Percentiles rank a stretch among this genome's conserved stretches.
Conservation (phyloP, 1,140 invertebrate genomes). For the Aplysia californica region DNA sequence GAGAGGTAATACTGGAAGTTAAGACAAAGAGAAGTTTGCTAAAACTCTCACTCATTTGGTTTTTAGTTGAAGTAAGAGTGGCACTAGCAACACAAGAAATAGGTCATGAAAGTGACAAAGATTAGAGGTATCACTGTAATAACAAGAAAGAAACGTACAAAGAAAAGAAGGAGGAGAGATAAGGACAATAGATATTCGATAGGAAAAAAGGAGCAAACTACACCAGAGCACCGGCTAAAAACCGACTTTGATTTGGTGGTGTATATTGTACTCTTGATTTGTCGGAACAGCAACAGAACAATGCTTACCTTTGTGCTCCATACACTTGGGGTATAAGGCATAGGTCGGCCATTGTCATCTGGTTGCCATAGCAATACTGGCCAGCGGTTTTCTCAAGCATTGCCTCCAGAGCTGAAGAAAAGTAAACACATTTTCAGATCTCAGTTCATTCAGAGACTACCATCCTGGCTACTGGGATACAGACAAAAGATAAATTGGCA, state of each 20-base stretch:
- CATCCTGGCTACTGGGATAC: background rate
- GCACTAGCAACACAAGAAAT: no score
- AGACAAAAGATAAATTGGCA: no score
- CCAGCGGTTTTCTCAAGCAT: slow-evolving; percentile 85
- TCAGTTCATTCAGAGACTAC: background rate
- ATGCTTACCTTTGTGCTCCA: slow-evolving; percentile 30
- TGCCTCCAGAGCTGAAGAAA: slow-evolving; percentile 82
- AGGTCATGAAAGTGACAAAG: no score
- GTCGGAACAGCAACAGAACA: background rate
- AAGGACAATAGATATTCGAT: no score
- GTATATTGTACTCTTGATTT: background rate
- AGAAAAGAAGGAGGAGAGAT: background rate
- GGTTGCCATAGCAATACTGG: slow-evolving; percentile 94
- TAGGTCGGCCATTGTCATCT: slow-evolving; percentile 93
- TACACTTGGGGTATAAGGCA: slow-evolving; percentile 70
- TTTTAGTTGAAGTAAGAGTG: no score
- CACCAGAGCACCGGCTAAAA: background rate
- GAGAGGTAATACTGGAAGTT: no score
- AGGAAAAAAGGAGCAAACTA: background rate
- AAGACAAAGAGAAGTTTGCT: no score
- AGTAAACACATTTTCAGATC: background rate
- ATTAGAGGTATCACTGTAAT: background rate
- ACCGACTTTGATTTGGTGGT: background rate
- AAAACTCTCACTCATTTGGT: no score
- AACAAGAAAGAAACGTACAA: background rate